phyloP scores from a whole-genome alignment of 2,888 invertebrate species.

The Papilio protenor region DNA sequence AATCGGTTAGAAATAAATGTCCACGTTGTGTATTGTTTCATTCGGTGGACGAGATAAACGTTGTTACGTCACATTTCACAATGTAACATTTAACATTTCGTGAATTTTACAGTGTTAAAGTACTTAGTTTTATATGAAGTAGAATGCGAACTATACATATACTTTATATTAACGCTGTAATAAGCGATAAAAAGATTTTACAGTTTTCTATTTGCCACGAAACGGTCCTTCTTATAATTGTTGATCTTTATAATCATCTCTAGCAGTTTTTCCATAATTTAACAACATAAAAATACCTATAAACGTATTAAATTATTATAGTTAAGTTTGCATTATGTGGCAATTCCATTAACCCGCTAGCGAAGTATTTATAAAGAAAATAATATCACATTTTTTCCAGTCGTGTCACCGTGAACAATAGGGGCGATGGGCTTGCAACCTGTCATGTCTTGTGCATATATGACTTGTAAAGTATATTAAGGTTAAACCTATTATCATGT shows the following conservation, averaged over 20 bases:
- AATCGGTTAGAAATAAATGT: constrained; percentile 33
- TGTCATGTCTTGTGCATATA: constrained; percentile 13
- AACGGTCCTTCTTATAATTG: too few species aligned
- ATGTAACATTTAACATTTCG: background rate
- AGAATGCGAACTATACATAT: background rate
- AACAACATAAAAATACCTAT: background rate
- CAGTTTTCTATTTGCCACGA: background rate
- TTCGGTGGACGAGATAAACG: constrained; percentile 21
- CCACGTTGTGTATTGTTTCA: constrained; percentile 24
- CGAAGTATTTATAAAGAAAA: background rate
- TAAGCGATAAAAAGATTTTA: background rate
- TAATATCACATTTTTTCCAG: background rate
- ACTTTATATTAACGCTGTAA: background rate
- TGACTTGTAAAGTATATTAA: constrained; percentile 16
- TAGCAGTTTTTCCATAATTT: too few species aligned
- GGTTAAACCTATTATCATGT: background rate
- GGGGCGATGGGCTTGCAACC: background rate
- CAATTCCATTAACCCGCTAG: background rate
- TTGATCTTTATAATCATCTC: too few species aligned
- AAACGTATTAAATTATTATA: background rate
- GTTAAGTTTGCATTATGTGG: background rate
- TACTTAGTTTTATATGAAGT: background rate
- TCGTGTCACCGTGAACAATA: constrained; percentile 40
- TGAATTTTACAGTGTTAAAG: background rate
- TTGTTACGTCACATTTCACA: constrained; percentile 21